A percentile compares a stretch with the other conserved stretches of the same genome.
These are phyloP conservation scores for Tiphia femorata DNA, from an alignment of 2,888 invertebrate genomes.

Conservation along the genomic window DNA sequence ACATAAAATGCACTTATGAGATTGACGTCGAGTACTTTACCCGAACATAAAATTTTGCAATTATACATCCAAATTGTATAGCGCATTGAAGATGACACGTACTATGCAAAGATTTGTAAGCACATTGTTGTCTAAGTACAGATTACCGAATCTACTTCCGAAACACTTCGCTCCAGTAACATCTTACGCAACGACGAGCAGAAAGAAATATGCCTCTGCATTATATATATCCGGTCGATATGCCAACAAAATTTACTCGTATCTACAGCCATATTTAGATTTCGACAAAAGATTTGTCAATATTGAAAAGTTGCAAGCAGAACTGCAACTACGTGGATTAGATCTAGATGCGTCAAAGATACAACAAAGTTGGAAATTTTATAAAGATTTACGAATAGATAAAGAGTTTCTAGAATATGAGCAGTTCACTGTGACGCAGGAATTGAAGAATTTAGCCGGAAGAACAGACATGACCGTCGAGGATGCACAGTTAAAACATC, in stretches of 20 bases:
- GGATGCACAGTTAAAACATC: constrained; percentile 69
- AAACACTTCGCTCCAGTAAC: no score
- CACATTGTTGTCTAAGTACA: no score
- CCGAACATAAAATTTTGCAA: not conserved
- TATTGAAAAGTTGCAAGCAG: constrained; percentile 70
- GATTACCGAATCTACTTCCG: no score
- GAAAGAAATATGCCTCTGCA: constrained; percentile 73
- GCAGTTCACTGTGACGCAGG: not conserved
- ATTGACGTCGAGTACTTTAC: not conserved
- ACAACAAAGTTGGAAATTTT: constrained; percentile 75
- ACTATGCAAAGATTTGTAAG: not conserved
- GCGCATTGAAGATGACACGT: constrained; percentile 10
- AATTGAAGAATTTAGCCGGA: constrained; percentile 12
- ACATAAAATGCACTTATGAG: not conserved
- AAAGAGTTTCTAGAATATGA: constrained; percentile 71
- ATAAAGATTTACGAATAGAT: constrained; percentile 71
- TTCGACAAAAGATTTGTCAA: constrained; percentile 73
- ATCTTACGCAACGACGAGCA: no score
- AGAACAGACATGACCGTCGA: constrained; percentile 54
- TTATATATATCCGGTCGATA: constrained; percentile 79
- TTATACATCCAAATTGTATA: not conserved
- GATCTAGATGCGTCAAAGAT: constrained; percentile 73
- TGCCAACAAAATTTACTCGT: constrained; percentile 77
- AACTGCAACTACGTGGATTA: constrained; percentile 72
- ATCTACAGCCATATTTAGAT: constrained; percentile 79